phyloP scores from a whole-genome alignment of 2,888 invertebrate species.

The Trichopria drosophilae region DNA sequence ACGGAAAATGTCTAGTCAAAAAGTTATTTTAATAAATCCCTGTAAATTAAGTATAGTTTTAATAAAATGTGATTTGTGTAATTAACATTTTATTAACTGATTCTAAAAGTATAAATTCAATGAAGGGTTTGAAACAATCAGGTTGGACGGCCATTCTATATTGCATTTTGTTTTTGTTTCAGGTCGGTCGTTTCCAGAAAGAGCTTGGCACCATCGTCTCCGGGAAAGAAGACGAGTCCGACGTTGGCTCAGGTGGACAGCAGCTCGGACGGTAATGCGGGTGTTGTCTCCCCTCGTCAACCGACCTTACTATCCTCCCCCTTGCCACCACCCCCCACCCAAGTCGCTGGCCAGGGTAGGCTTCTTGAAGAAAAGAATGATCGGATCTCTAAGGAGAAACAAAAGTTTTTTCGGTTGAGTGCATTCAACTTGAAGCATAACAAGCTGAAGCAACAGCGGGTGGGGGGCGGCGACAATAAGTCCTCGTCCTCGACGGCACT shows the following conservation, averaged over 20 bases:
- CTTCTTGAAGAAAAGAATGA: slow-evolving; percentile 68
- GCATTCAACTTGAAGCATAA: slow-evolving; percentile 72
- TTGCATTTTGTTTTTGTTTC: slow-evolving; percentile 24
- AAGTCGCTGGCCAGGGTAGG: slow-evolving; percentile 58
- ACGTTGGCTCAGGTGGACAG: slow-evolving; percentile 57
- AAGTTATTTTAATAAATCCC: too few species aligned
- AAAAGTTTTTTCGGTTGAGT: slow-evolving; percentile 81
- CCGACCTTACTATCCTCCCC: slow-evolving; percentile 58
- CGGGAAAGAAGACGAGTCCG: slow-evolving; percentile 43
- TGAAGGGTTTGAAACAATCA: background rate
- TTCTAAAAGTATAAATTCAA: too few species aligned
- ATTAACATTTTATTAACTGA: too few species aligned
- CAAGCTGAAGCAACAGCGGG: slow-evolving; percentile 51
- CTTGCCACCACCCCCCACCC: slow-evolving; percentile 54
- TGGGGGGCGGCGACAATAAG: slow-evolving; percentile 49
- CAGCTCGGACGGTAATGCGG: slow-evolving; percentile 61
- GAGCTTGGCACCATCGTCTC: slow-evolving; percentile 39
- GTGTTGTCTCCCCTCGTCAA: slow-evolving; percentile 60
- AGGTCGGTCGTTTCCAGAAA: slow-evolving; percentile 54
- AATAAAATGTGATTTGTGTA: too few species aligned
- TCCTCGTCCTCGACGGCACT: slow-evolving; percentile 40
- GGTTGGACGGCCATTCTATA: slow-evolving; percentile 4
- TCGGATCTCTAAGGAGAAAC: slow-evolving; percentile 83
- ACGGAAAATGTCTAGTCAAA: too few species aligned
- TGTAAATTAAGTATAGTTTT: too few species aligned